Base-by-base conservation (phyloP, 2,113 vertebrate species). In the Ctenodactylus gundi region DNA sequence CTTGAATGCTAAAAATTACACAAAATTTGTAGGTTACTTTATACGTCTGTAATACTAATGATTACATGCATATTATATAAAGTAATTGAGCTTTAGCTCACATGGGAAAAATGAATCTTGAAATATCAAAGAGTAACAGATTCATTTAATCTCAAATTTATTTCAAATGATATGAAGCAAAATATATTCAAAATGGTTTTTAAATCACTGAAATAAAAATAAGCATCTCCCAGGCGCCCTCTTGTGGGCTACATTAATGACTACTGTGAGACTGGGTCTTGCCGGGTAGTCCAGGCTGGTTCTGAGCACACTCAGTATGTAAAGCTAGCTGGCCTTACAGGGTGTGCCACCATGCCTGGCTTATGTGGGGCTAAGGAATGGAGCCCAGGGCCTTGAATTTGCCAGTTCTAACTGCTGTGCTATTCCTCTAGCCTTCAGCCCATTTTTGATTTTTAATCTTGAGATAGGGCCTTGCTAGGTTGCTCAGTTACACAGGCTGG, bases 171-270 rank as follows among this genome's bases (percentile, higher is more conserved):
- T 31, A 25, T 95, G 34, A 95, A 64, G n/a, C 55, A 75, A 76
- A 78, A 64, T 72, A 88, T 41, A 62, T 94, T 91, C 55, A 49
- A 75, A 93, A 78, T 25, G 29, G 15, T 46, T 89, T n/a, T 87
- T 51, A 85, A 86, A 46, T 68, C 53, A 68, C 49, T 18, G 49
- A 58, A 27, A 76, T 57, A 39, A 77, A 76, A 60, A 72, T 65
- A 15, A 62, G 34, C 21, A 64, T 86, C 27, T 93, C 55, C 36
- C 25, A 12, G 67, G 76, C 84, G 72, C 95, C 96, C 85, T 44
- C 96, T 97, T 64, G 93, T 97, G 96, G 93, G 36, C 31, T 11
- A 11, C 4, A 18, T 68, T 86, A 49, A 31, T 67, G 27, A 93
- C 31, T 73, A 18, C 17, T 67, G 34, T 67, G n/a, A 36, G 65